Conservation (phyloP, 2,113 vertebrate genomes). For the Oreochromis tanganicae region DNA sequence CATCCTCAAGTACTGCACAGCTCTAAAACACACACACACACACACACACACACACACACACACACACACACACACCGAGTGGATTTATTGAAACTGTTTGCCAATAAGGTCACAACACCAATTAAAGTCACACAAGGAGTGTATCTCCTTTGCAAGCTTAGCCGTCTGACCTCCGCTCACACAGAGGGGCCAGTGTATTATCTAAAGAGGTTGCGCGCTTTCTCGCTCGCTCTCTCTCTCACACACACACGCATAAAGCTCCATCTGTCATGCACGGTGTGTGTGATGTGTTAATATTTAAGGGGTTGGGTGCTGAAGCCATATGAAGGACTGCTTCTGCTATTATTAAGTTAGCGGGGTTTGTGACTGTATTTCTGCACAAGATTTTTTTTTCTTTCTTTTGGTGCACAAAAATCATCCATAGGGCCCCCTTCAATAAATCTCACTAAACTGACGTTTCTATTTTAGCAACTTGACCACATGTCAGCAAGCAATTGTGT, state of each 20-base stretch:
- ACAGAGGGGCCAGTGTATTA: conserved; percentile 8
- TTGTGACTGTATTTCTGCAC: not conserved
- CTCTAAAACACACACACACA: not conserved
- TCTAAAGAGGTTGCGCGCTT: not conserved
- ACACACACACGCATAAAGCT: not conserved
- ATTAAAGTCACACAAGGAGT: not conserved
- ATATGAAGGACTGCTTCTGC: not conserved
- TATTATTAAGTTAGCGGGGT: not conserved
- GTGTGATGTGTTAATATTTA: not conserved
- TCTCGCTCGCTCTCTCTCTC: not conserved
- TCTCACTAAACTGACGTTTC: not conserved
- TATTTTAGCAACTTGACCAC: not conserved
- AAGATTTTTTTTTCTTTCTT: not conserved
- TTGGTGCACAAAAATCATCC: not conserved
- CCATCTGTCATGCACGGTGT: not conserved
- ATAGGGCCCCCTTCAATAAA: not conserved
- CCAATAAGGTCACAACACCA: not conserved
- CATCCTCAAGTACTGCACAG: not conserved
- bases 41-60: not conserved
- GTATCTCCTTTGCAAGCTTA: not conserved
- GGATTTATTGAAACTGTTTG: conserved; percentile 5
- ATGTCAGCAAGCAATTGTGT: not conserved
- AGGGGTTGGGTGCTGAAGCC: not conserved
- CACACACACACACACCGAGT: not conserved
- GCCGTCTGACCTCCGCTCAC: not conserved